phyloP scores from a whole-genome alignment of 2,113 vertebrate genomes.

The Ibidorhyncha struthersii region DNA sequence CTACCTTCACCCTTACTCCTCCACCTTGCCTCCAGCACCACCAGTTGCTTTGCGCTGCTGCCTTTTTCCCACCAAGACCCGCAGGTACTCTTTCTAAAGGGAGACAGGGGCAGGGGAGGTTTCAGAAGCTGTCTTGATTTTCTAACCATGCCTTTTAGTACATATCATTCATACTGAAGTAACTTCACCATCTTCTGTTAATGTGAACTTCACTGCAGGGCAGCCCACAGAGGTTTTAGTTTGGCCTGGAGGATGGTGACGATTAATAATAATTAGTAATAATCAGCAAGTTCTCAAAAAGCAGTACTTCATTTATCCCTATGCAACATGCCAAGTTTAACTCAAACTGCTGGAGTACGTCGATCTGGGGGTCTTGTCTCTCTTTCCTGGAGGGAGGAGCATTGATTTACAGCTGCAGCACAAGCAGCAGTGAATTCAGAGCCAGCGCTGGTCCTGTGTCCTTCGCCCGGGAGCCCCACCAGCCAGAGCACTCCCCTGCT shows the following conservation, averaged over 20 bases:
- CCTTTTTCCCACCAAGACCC: not conserved
- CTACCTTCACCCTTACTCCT: not conserved
- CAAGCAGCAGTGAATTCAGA: not conserved
- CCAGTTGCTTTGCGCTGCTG: not conserved
- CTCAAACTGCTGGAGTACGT: not conserved
- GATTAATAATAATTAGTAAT: not conserved
- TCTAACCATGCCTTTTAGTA: not conserved
- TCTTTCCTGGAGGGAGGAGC: not conserved
- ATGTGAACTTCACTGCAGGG: not conserved
- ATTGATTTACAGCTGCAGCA: not conserved
- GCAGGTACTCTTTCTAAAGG: not conserved
- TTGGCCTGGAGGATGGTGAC: not conserved
- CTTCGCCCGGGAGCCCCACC: not conserved
- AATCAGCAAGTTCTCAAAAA: not conserved
- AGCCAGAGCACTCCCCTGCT: not conserved
- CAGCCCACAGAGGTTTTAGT: not conserved
- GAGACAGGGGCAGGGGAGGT: not conserved
- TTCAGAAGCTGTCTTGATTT: not conserved
- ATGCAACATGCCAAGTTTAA: accelerated
- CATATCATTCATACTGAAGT: not conserved
- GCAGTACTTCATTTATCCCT: not conserved
- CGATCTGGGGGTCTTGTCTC: not conserved
- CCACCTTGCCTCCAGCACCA: not conserved
- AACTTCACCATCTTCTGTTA: not conserved
- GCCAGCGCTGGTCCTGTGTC: not conserved